Evolutionary conservation across 2,888 invertebrate genomes (phyloP).

Genomic region (Autographa gamma): DNA sequence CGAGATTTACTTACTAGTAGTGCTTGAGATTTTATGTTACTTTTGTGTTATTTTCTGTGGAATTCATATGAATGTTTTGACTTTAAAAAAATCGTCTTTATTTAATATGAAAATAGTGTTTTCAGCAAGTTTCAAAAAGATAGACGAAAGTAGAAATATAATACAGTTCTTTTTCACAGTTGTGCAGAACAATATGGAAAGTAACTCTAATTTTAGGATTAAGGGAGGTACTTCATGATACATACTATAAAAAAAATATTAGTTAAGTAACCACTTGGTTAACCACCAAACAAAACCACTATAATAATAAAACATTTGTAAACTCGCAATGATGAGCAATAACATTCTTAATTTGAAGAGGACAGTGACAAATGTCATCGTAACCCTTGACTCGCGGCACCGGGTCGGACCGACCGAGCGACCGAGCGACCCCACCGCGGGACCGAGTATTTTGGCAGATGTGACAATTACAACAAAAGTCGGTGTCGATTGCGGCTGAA

Average conservation of each 20-base stretch:
- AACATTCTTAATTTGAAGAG: slow-evolving; percentile 55
- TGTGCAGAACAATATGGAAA: too few species aligned
- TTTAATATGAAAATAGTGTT: too few species aligned
- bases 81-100: too few species aligned
- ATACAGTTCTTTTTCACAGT: too few species aligned
- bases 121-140: too few species aligned
- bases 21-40: background rate
- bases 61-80: too few species aligned
- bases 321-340: slow-evolving; percentile 42
- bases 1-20: slow-evolving; percentile 51
- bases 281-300: too few species aligned
- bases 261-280: too few species aligned
- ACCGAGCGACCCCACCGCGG: slow-evolving; percentile 39
- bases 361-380: slow-evolving; percentile 51
- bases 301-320: slow-evolving; percentile 11
- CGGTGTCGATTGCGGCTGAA: slow-evolving; percentile 84
- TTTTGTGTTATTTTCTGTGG: background rate
- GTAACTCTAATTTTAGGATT: too few species aligned
- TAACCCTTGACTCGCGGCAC: slow-evolving; percentile 62
- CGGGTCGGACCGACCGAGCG: slow-evolving; percentile 29
- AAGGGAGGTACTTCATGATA: too few species aligned
- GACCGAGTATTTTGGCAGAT: slow-evolving; percentile 80
- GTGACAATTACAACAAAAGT: slow-evolving; percentile 82
- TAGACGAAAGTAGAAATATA: too few species aligned
- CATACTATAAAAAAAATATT: too few species aligned